A percentile compares a stretch with the other conserved stretches of the same genome.
Evolutionary conservation across 2,113 vertebrate species (phyloP).

Genomic region (Chitala chitala): DNA sequence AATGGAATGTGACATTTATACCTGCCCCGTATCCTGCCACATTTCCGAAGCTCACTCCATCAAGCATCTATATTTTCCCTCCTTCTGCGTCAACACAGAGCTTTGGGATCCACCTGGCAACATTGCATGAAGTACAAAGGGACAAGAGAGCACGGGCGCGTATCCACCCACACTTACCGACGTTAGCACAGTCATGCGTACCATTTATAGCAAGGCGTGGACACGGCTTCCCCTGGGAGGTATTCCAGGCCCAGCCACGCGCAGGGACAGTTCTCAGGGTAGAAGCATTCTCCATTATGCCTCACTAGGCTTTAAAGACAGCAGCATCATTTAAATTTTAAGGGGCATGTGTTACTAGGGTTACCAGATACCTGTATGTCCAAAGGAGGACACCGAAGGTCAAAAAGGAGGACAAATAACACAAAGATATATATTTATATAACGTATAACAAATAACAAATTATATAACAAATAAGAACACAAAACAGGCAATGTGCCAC

Average conservation of each 20-base stretch:
- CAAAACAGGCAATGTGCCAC: no score
- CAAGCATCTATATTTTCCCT: neutral
- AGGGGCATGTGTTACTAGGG: neutral
- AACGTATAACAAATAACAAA: no score
- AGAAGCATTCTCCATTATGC: conserved; percentile 86
- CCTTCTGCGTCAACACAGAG: neutral
- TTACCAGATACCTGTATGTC: no score
- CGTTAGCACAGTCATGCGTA: conserved; percentile 46
- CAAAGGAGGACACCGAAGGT: no score
- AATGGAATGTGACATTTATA: neutral
- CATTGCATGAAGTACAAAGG: neutral
- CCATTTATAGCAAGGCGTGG: conserved; percentile 91
- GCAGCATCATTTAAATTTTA: conserved; percentile 29
- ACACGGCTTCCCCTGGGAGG: conserved; percentile 85
- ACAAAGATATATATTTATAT: no score
- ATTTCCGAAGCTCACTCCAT: conserved; percentile 2
- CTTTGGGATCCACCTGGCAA: neutral
- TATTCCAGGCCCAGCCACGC: conserved; percentile 93
- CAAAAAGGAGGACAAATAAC: no score
- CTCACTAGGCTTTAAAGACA: conserved; percentile 73
- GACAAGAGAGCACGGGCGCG: neutral
- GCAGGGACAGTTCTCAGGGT: conserved; percentile 93
- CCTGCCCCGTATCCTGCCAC: neutral
- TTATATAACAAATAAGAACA: no score
- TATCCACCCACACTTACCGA: neutral